Base-by-base conservation (phyloP, 1,140 invertebrate genomes). In the Anadara kagoshimensis region DNA sequence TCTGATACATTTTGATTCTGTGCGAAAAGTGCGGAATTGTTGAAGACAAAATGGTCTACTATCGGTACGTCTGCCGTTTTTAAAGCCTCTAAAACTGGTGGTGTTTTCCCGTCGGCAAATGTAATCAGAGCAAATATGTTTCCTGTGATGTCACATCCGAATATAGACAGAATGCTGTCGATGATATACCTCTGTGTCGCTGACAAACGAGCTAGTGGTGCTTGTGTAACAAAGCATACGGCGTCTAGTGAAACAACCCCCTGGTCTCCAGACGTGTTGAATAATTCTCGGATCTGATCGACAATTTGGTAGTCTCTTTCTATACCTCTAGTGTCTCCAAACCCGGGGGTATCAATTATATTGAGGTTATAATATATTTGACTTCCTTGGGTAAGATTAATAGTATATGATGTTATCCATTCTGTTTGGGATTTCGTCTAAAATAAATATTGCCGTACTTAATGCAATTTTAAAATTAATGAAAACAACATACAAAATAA, bases 51-150 rank as follows among this genome's bases (percentile, higher is more conserved):
- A n/a, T 67, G 14, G 22, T 49, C 44, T 10, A 44, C 53, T 41
- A 71, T 74, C 1, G 79, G 75, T 49, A 82, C 24, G 4, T 59
- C 43, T 14, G 76, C n/a, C 69, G 43, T 75, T 54, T 14, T 67
- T 45, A 75, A 43, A 12, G 70, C 71, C 26, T 62, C 68, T 12
- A 83, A 62, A 54, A 80, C 81, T 8, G 71, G 76, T 29, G 76
- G 71, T 20, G 18, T 54, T 16, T 66, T 59, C 8, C 71, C 76
- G 29, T 83, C 81, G n/a, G 74, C 70, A 73, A 83, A 83, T 26
- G 81, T 82, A 24, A 75, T 67, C 44, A 83, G 61, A 18, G 68
- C 53, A 49, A 76, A 74, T 16, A 83, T 80, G 56, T 83, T 83
- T 26, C 69, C 45, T 61, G 43, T 53, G 26, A 82, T 77, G 53